A percentile compares a stretch with the other conserved stretches of the same genome.
phyloP scores from a whole-genome alignment of 2,113 vertebrate genomes.

The Opisthocomus hoazin region DNA sequence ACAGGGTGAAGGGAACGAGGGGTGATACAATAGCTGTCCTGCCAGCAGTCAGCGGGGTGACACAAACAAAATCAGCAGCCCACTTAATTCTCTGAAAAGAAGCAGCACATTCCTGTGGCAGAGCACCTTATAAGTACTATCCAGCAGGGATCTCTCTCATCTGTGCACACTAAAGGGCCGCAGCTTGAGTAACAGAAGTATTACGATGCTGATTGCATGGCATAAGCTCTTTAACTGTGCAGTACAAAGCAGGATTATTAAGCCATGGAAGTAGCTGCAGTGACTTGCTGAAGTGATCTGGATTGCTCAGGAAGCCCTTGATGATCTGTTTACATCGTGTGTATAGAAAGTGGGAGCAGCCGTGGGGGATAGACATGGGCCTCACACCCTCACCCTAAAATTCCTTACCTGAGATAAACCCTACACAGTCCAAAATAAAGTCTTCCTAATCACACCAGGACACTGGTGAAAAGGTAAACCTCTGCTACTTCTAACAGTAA shows the following conservation, averaged over 20 bases:
- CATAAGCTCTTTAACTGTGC: background rate
- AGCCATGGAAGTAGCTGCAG: background rate
- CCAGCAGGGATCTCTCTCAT: background rate
- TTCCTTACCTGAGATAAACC: background rate
- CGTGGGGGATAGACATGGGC: background rate
- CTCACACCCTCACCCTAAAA: background rate
- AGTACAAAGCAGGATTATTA: background rate
- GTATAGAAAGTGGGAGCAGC: background rate
- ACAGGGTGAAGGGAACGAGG: background rate
- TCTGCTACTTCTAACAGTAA: conserved; percentile 4
- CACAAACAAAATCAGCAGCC: conserved; percentile 8
- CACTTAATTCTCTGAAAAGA: background rate
- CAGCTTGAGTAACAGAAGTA: background rate
- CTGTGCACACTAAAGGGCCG: conserved; percentile 6
- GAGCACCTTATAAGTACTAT: background rate
- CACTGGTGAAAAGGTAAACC: background rate
- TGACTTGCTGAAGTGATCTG: background rate
- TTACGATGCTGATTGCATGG: background rate
- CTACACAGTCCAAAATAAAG: background rate
- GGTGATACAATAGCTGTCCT: background rate
- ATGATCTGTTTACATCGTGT: background rate
- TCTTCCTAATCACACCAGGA: background rate
- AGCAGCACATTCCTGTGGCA: background rate
- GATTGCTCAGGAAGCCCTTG: background rate
- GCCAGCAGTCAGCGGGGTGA: background rate